Percentiles rank a stretch among this genome's conserved stretches.
Conservation (phyloP, 2,888 invertebrate genomes). For the Caenorhabditis sp. region DNA sequence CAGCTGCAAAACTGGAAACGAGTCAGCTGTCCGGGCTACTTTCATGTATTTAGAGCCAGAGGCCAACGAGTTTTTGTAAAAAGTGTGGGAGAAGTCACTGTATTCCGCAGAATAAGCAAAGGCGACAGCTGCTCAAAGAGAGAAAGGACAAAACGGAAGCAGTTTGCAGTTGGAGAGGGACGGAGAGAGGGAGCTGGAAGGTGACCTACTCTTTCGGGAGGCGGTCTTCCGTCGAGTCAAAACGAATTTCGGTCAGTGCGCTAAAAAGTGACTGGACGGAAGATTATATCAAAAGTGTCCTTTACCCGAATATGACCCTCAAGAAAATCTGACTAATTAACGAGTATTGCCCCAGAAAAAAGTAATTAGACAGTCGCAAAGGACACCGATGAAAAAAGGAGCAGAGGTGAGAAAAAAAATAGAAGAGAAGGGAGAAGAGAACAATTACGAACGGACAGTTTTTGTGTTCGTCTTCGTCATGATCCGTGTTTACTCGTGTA, state of each 20-base stretch:
- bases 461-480: neutral
- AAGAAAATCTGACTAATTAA: slow-evolving; percentile 44
- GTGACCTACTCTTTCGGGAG: no score
- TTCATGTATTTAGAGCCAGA: no score
- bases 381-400: neutral
- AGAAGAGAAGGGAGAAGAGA: neutral
- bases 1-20: slow-evolving; percentile 26
- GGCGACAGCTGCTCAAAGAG: slow-evolving; percentile 26
- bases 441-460: slow-evolving; percentile 23
- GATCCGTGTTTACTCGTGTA: neutral
- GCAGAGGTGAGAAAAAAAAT: neutral
- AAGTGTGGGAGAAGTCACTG: slow-evolving; percentile 4
- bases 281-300: slow-evolving; percentile 45
- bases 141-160: neutral
- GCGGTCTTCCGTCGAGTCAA: no score
- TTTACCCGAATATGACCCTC: slow-evolving; percentile 45
- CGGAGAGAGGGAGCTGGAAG: no score
- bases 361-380: slow-evolving; percentile 18
- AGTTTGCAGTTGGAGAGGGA: slow-evolving; percentile 5
- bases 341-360: slow-evolving; percentile 16
- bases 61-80: no score
- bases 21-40: slow-evolving; percentile 27
- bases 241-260: slow-evolving; percentile 37
- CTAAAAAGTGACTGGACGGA: slow-evolving; percentile 31
- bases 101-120: slow-evolving; percentile 18